phyloP scores from a whole-genome alignment of 2,797 vertebrate species.

The Macrochelys suwanniensis region DNA sequence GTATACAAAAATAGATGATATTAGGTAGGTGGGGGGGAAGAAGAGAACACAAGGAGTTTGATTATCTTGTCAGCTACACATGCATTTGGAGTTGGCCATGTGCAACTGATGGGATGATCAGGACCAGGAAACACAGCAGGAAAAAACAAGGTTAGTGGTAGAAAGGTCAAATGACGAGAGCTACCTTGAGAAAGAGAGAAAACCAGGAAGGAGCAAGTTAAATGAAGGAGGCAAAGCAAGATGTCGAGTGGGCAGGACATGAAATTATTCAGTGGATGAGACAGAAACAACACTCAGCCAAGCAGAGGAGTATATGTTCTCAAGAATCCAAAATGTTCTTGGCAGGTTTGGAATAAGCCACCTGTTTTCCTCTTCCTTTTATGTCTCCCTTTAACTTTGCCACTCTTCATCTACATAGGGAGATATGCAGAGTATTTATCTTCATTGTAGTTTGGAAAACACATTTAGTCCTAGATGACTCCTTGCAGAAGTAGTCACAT shows the following conservation, averaged over 20 bases:
- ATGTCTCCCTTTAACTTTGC: neutral
- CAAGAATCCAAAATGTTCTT: conserved; percentile 56
- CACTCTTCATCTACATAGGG: neutral
- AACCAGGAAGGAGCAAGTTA: conserved; percentile 10
- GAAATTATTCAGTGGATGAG: conserved; percentile 18
- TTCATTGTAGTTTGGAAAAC: neutral
- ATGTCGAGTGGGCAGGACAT: neutral
- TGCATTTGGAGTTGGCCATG: neutral
- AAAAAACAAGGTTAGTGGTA: neutral
- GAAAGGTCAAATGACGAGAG: neutral
- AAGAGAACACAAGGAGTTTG: neutral
- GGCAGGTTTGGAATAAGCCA: conserved; percentile 41
- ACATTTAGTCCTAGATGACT: fast-evolving
- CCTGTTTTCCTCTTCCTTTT: conserved; percentile 12
- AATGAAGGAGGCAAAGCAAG: conserved; percentile 7
- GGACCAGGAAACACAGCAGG: neutral
- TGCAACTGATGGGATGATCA: neutral
- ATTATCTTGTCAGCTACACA: neutral
- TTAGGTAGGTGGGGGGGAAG: neutral
- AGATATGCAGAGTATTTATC: neutral
- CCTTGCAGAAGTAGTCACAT: neutral
- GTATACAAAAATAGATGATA: neutral
- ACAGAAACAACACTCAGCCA: conserved; percentile 29
- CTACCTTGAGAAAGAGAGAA: neutral
- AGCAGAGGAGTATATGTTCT: conserved; percentile 45